Conservation (phyloP, 2,113 vertebrate species). For the Rhadina sibilatrix region DNA sequence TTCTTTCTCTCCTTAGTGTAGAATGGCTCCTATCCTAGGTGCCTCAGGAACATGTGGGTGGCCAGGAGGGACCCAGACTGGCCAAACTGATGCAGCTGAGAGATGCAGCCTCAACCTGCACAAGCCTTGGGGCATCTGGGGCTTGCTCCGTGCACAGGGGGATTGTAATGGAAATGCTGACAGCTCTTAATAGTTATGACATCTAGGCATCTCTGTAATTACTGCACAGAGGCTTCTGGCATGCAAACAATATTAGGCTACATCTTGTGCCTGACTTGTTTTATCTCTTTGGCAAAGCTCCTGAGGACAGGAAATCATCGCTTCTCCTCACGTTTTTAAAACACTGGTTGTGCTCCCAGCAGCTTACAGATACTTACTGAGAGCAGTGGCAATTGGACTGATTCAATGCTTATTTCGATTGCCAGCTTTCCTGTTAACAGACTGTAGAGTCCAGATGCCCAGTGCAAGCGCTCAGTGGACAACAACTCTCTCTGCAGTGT, state of each 20-base stretch:
- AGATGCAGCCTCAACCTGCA: background rate
- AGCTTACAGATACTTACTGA: background rate
- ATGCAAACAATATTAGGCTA: constrained; percentile 8
- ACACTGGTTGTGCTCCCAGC: background rate
- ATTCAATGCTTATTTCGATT: background rate
- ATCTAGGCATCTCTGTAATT: constrained; percentile 23
- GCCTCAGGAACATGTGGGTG: background rate
- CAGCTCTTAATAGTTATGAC: constrained; percentile 50
- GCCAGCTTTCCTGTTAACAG: background rate
- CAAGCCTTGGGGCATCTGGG: background rate
- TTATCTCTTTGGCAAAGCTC: background rate
- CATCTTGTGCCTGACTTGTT: background rate
- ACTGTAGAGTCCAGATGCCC: background rate
- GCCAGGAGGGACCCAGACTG: background rate
- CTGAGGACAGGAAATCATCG: background rate
- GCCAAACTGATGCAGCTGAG: background rate
- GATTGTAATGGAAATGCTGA: constrained; percentile 37
- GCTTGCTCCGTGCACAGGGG: constrained; percentile 3
- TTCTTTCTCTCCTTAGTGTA: background rate
- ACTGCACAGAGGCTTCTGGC: constrained; percentile 38
- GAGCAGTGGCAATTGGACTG: background rate
- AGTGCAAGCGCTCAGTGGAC: background rate
- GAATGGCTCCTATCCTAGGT: accelerated
- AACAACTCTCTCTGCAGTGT: background rate
- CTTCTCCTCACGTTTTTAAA: background rate